Percentiles rank a stretch among this genome's conserved stretches.
phyloP scores from a whole-genome alignment of 2,797 vertebrate genomes.

The Anolis apletophallus region DNA sequence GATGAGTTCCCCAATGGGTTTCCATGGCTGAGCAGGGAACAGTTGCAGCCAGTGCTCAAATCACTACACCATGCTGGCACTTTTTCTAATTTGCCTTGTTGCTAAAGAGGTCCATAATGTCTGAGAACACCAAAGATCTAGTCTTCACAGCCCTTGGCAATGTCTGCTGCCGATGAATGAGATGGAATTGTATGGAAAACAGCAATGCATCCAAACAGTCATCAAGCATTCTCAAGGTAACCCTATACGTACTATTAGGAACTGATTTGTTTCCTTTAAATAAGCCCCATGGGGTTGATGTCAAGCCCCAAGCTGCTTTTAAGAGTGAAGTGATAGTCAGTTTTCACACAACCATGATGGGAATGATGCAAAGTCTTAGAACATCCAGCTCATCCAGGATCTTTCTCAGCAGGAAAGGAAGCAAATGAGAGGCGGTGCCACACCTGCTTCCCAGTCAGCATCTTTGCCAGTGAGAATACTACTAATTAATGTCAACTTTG shows the following conservation, averaged over 20 bases:
- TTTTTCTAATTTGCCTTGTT: background rate
- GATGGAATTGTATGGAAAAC: accelerated
- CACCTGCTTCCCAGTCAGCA: conserved; percentile 68
- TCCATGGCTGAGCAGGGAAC: too few relatives aligned
- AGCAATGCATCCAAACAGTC: accelerated
- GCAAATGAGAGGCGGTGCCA: conserved; percentile 56
- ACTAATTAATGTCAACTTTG: conserved; percentile 76
- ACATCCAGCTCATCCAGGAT: conserved; percentile 39
- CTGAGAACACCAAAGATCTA: background rate
- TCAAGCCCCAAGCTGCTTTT: background rate
- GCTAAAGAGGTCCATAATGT: background rate
- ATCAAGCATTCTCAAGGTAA: background rate
- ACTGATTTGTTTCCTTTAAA: conserved; percentile 33
- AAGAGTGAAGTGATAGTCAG: conserved; percentile 42
- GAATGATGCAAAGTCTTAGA: background rate
- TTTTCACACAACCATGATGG: conserved; percentile 56
- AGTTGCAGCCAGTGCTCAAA: too few relatives aligned
- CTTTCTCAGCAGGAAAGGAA: conserved; percentile 55
- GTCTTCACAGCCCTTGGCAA: background rate
- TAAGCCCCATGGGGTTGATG: conserved; percentile 30
- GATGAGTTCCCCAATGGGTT: too few relatives aligned
- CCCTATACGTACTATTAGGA: conserved; percentile 33
- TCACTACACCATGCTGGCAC: too few relatives aligned
- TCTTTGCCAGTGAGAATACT: conserved; percentile 57
- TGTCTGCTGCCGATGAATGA: background rate